Evolutionary conservation across 2,888 invertebrate species (phyloP).

Genomic region (Oscheius myriophilus): DNA sequence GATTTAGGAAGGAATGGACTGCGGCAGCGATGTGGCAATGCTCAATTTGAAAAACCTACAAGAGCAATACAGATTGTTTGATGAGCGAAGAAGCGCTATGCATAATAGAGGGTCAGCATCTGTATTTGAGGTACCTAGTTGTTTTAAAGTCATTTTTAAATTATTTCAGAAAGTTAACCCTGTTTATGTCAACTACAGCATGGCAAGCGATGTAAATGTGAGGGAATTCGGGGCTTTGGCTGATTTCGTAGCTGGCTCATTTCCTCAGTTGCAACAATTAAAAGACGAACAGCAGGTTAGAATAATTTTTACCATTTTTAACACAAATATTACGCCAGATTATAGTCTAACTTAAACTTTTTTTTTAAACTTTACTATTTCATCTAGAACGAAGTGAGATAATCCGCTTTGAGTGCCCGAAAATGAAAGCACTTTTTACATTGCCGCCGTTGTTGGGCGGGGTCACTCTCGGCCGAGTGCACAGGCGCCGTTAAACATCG

Average conservation of each 20-base stretch:
- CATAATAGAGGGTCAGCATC: neutral
- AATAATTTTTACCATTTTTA: too few species aligned
- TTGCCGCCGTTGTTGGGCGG: too few species aligned
- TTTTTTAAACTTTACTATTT: too few species aligned
- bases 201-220: conserved; percentile 18
- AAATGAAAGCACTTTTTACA: too few species aligned
- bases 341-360: too few species aligned
- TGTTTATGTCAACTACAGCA: neutral
- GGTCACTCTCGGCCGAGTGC: too few species aligned
- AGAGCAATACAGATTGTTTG: neutral
- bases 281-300: conserved; percentile 11
- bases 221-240: conserved; percentile 15
- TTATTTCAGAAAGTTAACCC: conserved; percentile 3
- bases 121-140: conserved; percentile 9
- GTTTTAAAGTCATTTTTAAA: neutral
- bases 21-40: conserved; percentile 2
- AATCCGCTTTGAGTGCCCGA: too few species aligned
- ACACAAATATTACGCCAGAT: too few species aligned
- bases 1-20: too few species aligned
- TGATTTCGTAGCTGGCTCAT: conserved; percentile 1
- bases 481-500: too few species aligned
- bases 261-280: neutral
- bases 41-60: neutral
- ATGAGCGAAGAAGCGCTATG: conserved; percentile 2
- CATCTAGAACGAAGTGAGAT: too few species aligned